phyloP scores from a whole-genome alignment of 2,797 vertebrate species.

The Gambelia wislizenii region DNA sequence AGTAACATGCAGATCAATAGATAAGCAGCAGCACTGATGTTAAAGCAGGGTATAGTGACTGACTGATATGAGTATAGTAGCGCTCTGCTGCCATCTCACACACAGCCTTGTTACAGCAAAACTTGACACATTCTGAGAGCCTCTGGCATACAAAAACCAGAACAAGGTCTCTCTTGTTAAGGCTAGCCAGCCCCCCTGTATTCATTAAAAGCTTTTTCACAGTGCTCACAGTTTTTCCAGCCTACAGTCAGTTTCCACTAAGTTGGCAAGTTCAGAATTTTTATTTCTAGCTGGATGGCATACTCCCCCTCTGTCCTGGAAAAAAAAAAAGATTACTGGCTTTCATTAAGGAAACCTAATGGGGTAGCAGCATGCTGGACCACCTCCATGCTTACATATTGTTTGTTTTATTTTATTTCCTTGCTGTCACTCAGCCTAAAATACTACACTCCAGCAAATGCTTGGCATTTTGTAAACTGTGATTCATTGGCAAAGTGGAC shows the following conservation, averaged over 20 bases:
- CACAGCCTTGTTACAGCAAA: conserved; percentile 1
- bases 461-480: conserved; percentile 28
- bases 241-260: conserved; percentile 41
- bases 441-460: conserved; percentile 33
- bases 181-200: not conserved
- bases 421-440: conserved; percentile 40
- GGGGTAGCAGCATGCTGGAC: conserved; percentile 15
- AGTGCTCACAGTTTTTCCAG: conserved; percentile 46
- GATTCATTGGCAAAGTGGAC: not conserved
- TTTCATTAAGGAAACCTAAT: conserved; percentile 43
- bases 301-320: conserved; percentile 41
- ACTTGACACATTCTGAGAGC: conserved; percentile 13
- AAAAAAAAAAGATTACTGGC: conserved; percentile 39
- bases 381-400: conserved; percentile 48
- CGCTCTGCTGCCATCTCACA: conserved; percentile 14
- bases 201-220: conserved; percentile 17
- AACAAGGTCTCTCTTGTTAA: conserved; percentile 10
- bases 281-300: conserved; percentile 47
- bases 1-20: conserved; percentile 3
- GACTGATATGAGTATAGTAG: not conserved
- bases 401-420: conserved; percentile 33
- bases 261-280: conserved; percentile 34
- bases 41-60: not conserved
- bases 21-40: not conserved
- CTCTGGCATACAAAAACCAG: not conserved